These are phyloP conservation scores for Heliconius himera DNA, from an alignment of 1,140 invertebrate species.

Conservation along the genomic window DNA sequence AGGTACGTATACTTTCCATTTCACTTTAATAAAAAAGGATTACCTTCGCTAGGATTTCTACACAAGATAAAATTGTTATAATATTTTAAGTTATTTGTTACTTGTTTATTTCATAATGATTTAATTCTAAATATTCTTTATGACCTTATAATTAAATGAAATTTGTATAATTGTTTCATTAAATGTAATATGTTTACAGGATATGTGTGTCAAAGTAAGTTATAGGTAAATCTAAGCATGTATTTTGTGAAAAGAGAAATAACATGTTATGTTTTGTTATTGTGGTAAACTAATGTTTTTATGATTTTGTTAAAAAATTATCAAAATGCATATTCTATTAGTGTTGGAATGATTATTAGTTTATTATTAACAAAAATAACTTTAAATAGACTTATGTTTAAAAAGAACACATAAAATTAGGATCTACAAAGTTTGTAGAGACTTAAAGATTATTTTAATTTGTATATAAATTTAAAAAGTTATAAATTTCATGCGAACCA, in stretches of 20 bases:
- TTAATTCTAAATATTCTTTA: not conserved
- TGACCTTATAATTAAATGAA: not conserved
- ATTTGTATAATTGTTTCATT: not conserved
- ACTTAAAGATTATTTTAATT: constrained; percentile 8
- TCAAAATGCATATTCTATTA: not conserved
- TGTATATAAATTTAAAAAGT: constrained; percentile 14
- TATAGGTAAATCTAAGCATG: constrained; percentile 12
- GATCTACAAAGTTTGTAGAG: not conserved
- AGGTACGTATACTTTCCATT: constrained; percentile 85
- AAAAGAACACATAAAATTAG: not conserved
- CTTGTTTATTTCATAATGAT: not conserved
- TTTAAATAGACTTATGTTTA: not conserved
- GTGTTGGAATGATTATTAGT: not conserved
- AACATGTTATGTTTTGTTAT: not conserved
- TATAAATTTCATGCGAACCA: constrained; percentile 63
- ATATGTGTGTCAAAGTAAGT: constrained; percentile 71
- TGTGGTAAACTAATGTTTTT: not conserved
- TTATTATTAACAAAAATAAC: not conserved
- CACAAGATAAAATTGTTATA: not conserved
- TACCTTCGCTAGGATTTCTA: not conserved
- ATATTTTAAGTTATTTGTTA: not conserved
- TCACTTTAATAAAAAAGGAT: constrained; percentile 7
- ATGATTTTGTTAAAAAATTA: not conserved
- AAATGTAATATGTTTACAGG: constrained; percentile 52
- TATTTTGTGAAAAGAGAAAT: not conserved